Base-by-base conservation (phyloP, 1,140 invertebrate species). In the Nasonia longicornis region DNA sequence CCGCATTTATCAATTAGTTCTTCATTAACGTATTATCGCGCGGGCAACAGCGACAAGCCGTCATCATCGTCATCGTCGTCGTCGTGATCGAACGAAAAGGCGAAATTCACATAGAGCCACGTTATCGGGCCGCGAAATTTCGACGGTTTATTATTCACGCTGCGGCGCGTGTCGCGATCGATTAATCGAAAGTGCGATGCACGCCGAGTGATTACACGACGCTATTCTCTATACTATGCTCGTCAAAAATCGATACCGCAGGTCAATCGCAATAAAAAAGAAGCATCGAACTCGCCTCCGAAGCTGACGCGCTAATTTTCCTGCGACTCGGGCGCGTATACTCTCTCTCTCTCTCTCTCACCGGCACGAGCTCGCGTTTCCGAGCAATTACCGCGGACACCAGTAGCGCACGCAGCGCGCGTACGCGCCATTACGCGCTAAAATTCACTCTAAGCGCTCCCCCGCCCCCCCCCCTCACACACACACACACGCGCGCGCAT, bases 231-330 rank as follows among this genome's bases (percentile, higher is more conserved):
- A 11, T 67, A 26, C 22, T 6, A 26, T 6, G 0, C 2, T 26
- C 38, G 8, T 42, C 38, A 42, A 42, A 42, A 42, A 42, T 42
- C 8, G 38, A 42, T 42, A 42, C 38, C 38, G 8, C 38, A 1
- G 10, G 38, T 42, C 38, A 42, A 42, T 42, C 10, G 4, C 2
- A 29, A 67, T n/a, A n/a, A 67, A 64, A 70, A 79, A 75, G 31
- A 35, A 84, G 86, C 85, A 86, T 84, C 82, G 12, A 67, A 67
- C 22, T 3, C 3, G 26, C 64, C 22, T 16, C 58, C 64, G n/a
- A 20, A 67, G 73, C 45, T 75, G 26, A 66, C 35, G 52, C 20
- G 31, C 74, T 66, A 76, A 76, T 76, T 76, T 76, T 76, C 74
- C 74, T 35, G 58, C 66, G 74, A 76, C 58, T 76, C 26, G 74